phyloP scores from a whole-genome alignment of 2,113 vertebrate species.

The Perca fluviatilis region DNA sequence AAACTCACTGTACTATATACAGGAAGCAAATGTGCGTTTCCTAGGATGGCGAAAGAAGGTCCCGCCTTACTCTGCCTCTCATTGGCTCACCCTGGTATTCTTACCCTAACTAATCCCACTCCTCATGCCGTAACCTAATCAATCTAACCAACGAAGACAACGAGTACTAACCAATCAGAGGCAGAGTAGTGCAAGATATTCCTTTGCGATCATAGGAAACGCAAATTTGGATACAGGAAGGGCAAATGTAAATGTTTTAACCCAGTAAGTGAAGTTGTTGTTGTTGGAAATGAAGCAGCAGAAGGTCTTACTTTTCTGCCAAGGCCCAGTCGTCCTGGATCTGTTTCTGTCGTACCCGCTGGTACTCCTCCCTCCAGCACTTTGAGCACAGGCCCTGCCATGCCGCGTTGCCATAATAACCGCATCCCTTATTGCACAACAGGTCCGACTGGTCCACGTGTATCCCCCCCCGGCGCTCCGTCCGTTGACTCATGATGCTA shows the following conservation, averaged over 20 bases:
- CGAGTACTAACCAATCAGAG: too few species aligned
- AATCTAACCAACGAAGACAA: too few species aligned
- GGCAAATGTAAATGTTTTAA: neutral
- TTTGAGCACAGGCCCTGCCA: slow-evolving; percentile 98
- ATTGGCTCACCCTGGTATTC: too few species aligned
- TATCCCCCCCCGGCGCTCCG: slow-evolving; percentile 92
- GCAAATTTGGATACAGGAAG: neutral
- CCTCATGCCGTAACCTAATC: too few species aligned
- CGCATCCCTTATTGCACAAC: slow-evolving; percentile 96
- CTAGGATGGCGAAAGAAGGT: too few species aligned
- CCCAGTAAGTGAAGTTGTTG: neutral
- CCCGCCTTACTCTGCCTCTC: too few species aligned
- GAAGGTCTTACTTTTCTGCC: slow-evolving; percentile 89
- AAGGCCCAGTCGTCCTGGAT: slow-evolving; percentile 98
- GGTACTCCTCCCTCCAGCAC: slow-evolving; percentile 97
- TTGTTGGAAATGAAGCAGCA: neutral
- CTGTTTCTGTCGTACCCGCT: slow-evolving; percentile 91
- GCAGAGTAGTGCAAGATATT: too few species aligned
- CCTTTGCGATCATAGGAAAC: too few species aligned
- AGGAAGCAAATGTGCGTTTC: too few species aligned
- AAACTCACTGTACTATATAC: neutral
- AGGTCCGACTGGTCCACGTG: slow-evolving; percentile 96
- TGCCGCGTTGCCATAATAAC: slow-evolving; percentile 94
- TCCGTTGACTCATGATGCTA: slow-evolving; percentile 92
- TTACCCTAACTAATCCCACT: too few species aligned